Percentiles rank a stretch among this genome's conserved stretches.
These are phyloP conservation scores for Gorsachius magnificus DNA, from an alignment of 2,797 vertebrate species.

Conservation along the genomic window DNA sequence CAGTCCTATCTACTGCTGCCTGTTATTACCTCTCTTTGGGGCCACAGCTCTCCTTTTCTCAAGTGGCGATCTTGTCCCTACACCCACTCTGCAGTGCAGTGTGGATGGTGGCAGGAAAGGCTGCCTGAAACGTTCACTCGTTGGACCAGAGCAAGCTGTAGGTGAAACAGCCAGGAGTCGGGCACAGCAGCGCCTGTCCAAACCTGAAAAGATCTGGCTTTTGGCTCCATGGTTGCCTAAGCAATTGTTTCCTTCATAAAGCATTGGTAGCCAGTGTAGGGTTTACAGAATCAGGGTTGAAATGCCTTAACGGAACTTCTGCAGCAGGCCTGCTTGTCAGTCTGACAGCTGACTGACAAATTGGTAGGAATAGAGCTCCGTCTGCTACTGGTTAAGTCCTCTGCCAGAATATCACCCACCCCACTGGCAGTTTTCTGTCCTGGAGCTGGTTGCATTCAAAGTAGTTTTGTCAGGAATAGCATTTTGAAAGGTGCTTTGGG, in stretches of 20 bases:
- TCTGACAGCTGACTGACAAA: not conserved
- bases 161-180: fast-evolving
- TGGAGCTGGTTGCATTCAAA: constrained; percentile 50
- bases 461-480: constrained; percentile 48
- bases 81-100: fast-evolving
- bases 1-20: not conserved
- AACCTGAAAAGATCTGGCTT: fast-evolving
- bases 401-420: not conserved
- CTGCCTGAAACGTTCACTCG: fast-evolving
- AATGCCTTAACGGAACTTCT: not conserved
- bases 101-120: not conserved
- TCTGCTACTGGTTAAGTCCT: not conserved
- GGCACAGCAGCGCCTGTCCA: fast-evolving
- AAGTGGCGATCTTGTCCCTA: not conserved
- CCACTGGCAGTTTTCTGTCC: constrained; percentile 17
- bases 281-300: not conserved
- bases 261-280: not conserved
- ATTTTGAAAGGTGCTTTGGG: constrained; percentile 69
- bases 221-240: not conserved
- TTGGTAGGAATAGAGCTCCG: not conserved
- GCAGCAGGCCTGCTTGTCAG: not conserved
- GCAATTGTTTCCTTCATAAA: not conserved
- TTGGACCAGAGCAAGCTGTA: not conserved
- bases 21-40: not conserved
- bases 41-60: not conserved